Base-by-base conservation (phyloP, 2,888 invertebrate species). In the Criorhina ranunculi region DNA sequence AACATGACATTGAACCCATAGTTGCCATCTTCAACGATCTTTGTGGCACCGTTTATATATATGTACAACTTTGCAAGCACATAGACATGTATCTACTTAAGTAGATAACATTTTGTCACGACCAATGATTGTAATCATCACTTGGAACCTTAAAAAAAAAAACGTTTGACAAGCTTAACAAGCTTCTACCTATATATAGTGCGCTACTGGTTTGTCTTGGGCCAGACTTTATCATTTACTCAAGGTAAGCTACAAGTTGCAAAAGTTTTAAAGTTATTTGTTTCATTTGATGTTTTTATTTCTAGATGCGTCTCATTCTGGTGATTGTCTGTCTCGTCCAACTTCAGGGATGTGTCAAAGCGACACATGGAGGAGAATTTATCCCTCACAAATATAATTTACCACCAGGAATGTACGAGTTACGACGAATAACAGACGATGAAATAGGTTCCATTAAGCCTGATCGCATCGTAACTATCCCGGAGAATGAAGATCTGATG, bases 281-380 rank as follows among this genome's bases (percentile, higher is more conserved):
- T 37, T 12, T 1, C 11, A 8, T 0, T n/a, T 59, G 11, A 46
- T 19, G 8, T 1, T 19, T 29, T 35, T 33, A 31, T 42, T 49
- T 51, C 9, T 12, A 81, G 81, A 81, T 81, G 76, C 62, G 62
- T 3, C 7, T 62, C 8, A 15, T 76, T 19, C 11, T 64, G 3
- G 2, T 64, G 12, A 35, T 70, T 0, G 15, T 62, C 2, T 33
- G 40, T 0, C 4, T 80, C 4, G 2, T 11, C 5, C 53, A 69
- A 15, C 15, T 76, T 0, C 67, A 75, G 7, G 44, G 24, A 24
- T 57, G 24, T 37, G 42, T 40, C n/a, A n/a, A n/a, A n/a, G n/a
- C n/a, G n/a, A n/a, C n/a, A n/a, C n/a, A n/a, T n/a, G n/a, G n/a
- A n/a, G n/a, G n/a, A n/a, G n/a, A n/a, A n/a, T n/a, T n/a, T n/a